Evolutionary conservation across 2,888 invertebrate species (phyloP), one percentile per base, ranked within the genome.

Genomic region (Brassicogethes aeneus): DNA sequence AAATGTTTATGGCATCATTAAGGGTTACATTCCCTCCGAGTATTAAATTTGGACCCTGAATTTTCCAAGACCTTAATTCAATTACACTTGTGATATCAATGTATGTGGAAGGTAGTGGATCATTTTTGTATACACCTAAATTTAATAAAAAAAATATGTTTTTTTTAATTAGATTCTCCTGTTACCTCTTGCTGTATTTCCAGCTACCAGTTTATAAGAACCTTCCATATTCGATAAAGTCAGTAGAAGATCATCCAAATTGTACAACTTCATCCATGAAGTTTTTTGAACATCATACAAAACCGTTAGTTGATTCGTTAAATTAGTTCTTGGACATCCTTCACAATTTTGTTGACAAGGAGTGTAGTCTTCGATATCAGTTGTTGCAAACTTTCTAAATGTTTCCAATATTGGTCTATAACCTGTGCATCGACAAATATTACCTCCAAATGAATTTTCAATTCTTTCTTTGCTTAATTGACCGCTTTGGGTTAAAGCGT

Each of bases 151-250:
- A 17, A 23, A 7, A 23, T 37, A 3, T 35, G 8, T 12, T 7
- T 5, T 5, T 23, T 23, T 23, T 23, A 23, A 7, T 23, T 7
- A 23, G 5, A 7, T 23, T 23, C 5, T 23, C 10, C 5, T 23
- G 23, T 23, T n/a, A 82, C 88, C 87, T 65, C 76, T 77, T 2
- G 81, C 84, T 1, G 86, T 86, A 57, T 86, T 85, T 15, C 87
- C 87, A 15, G 80, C 81, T 2, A 85, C 74, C 0, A 87, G 59
- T 51, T 75, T 70, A 52, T 80, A 83, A 7, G 69, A 66, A 2
- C 15, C 16, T 3, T 65, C 60, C 3, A 65, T 50, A 13, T 40
- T 34, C 12, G 61, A 51, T 33, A 85, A 64, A 1, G 79, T 63
- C 56, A 72, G 63, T 51, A 80, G 76, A 10, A 82, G 65, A 50